Conservation (phyloP, 2,888 invertebrate species). For the Tetranychus truncatus region DNA sequence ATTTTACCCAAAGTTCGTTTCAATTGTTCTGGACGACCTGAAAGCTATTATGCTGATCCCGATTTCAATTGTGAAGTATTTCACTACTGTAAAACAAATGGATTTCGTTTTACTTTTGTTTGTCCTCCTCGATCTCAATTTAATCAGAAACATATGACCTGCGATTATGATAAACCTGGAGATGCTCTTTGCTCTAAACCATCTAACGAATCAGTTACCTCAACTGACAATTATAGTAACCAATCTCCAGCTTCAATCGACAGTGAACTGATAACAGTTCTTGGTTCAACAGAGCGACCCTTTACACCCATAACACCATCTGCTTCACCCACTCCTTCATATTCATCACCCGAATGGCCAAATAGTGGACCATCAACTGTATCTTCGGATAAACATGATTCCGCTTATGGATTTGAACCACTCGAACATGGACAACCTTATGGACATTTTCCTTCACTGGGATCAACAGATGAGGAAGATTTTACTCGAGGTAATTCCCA, state of each 20-base stretch:
- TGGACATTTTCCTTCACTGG: neutral
- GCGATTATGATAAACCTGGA: slow-evolving; percentile 23
- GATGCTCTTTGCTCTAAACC: neutral
- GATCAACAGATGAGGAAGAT: neutral
- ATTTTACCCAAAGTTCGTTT: slow-evolving; percentile 26
- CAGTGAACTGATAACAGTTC: neutral
- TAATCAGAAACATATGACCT: slow-evolving; percentile 26
- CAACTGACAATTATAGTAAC: neutral
- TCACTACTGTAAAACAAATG: slow-evolving; percentile 28
- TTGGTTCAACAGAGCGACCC: neutral
- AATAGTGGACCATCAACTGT: neutral
- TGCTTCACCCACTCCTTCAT: neutral
- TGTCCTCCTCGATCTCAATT: slow-evolving; percentile 26
- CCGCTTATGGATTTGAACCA: neutral
- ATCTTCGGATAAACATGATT: neutral
- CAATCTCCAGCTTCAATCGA: neutral
- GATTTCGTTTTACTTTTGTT: slow-evolving; percentile 26
- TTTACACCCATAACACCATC: neutral
- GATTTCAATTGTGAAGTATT: slow-evolving; percentile 28
- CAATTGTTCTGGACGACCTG: slow-evolving; percentile 25
- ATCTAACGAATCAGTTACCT: neutral
- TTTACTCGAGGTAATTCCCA: neutral
- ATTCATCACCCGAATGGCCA: neutral
- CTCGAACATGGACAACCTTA: neutral
- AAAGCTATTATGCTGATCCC: slow-evolving; percentile 27